Base-by-base conservation (phyloP, 2,797 vertebrate genomes). In the Acridotheres tristis region DNA sequence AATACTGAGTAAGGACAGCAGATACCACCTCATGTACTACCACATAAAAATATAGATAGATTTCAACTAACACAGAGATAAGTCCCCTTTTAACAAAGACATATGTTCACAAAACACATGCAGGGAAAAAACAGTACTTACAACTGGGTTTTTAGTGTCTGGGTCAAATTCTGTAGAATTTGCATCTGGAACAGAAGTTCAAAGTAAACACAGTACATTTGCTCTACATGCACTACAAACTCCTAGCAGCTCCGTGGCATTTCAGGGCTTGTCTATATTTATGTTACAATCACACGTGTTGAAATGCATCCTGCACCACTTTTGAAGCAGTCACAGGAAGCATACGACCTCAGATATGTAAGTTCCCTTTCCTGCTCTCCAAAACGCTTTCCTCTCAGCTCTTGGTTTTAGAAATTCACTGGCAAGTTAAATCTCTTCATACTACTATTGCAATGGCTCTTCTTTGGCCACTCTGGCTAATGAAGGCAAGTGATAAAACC, bases 91-190 rank as follows among this genome's bases (percentile, higher is more conserved):
- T 45, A 84, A 73, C 11, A 40, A 53, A 85, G 25, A 40, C 11
- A 1, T 47, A 67, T 10, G 26, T 21, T 83, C 48, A 71, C 23
- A 85, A 87, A 88, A 50, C 42, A 85, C n/a, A 85, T 32, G 76
- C 50, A 88, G 78, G 20, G 72, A 63, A 53, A 38, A 93, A 67
- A n/a, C 18, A 68, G 54, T 94, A 98, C 98, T 98, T 95, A 98
- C 98, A 96, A 98, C 93, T 32, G 98, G 98, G 14, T 83, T 90
- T 68, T 91, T 92, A 75, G 98, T 96, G 50, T 95, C 93, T 87
- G 98, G 94, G 61, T 98, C 97, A 96, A 98, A 98, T 95, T 98
- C 98, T 85, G 98, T 98, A 90, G 98, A 98, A 95, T 98, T 97
- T 54, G 98, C 98, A 97, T 98, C 98, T 98, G 91, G 63, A 94